Conservation (phyloP, 2,113 vertebrate genomes). For the Nothoprocta pentlandii region DNA sequence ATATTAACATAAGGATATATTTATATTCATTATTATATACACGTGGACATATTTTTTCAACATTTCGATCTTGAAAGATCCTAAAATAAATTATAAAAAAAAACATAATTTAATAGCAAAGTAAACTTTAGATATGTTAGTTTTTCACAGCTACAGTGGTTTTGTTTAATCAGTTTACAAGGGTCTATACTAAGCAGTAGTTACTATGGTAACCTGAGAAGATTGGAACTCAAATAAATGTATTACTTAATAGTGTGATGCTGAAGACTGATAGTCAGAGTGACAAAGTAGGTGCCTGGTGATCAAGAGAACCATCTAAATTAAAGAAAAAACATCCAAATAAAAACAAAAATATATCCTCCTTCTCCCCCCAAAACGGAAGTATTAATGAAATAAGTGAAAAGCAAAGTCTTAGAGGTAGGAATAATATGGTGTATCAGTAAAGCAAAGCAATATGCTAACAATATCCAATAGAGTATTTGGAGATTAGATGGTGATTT, state of each 20-base stretch:
- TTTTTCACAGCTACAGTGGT: not conserved
- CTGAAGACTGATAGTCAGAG: slow-evolving; percentile 6
- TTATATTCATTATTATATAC: not conserved
- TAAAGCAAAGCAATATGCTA: not conserved
- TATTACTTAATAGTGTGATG: slow-evolving; percentile 26
- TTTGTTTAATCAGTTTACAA: slow-evolving; percentile 58
- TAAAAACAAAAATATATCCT: not conserved
- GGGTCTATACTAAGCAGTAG: slow-evolving; percentile 2
- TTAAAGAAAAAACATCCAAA: not conserved
- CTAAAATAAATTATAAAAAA: not conserved
- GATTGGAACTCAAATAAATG: slow-evolving; percentile 17
- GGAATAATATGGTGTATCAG: not conserved
- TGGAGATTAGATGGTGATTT: not conserved
- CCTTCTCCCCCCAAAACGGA: not conserved
- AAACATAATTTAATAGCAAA: not conserved
- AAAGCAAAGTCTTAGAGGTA: not conserved
- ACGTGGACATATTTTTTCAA: not conserved
- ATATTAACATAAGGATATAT: not conserved
- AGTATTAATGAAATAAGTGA: not conserved
- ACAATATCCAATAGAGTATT: not conserved
- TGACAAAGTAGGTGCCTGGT: not conserved
- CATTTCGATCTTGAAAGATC: not conserved
- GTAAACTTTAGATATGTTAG: not conserved
- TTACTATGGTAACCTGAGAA: slow-evolving; percentile 69
- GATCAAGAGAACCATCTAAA: not conserved